phyloP scores from a whole-genome alignment of 2,888 invertebrate genomes.

The Drosophila meridionalis region DNA sequence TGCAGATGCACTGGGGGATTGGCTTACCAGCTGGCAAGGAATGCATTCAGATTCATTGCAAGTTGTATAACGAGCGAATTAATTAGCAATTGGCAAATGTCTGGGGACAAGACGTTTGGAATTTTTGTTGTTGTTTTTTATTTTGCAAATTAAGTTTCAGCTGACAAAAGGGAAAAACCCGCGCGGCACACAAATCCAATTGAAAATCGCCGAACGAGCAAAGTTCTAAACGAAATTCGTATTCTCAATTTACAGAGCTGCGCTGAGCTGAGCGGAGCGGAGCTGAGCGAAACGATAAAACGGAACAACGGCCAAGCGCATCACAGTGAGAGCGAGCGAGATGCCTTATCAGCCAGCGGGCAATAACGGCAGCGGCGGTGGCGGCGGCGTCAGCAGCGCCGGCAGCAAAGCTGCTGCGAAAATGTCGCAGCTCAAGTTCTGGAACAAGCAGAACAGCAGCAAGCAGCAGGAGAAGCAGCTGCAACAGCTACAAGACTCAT shows the following conservation, averaged over 20 bases:
- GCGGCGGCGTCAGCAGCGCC: slow-evolving; percentile 10
- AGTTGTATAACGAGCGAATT: slow-evolving; percentile 45
- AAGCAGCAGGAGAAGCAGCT: slow-evolving; percentile 77
- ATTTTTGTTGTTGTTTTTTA: slow-evolving; percentile 20
- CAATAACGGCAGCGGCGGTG: slow-evolving; percentile 53
- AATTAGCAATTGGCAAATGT: slow-evolving; percentile 56
- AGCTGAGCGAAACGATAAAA: neutral
- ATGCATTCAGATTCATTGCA: slow-evolving; percentile 55
- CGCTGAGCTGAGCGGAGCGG: neutral
- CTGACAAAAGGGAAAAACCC: slow-evolving; percentile 55
- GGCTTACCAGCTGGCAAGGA: slow-evolving; percentile 57
- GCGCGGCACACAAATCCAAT: slow-evolving; percentile 6
- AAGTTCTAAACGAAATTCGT: slow-evolving; percentile 7
- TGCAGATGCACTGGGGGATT: slow-evolving; percentile 71
- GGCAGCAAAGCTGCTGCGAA: slow-evolving; percentile 69
- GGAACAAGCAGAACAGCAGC: slow-evolving; percentile 87
- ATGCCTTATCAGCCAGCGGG: slow-evolving; percentile 74
- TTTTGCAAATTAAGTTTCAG: slow-evolving; percentile 54
- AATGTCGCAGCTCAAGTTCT: slow-evolving; percentile 89
- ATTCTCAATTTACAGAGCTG: slow-evolving; percentile 30
- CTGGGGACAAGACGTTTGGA: slow-evolving; percentile 44
- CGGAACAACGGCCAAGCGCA: slow-evolving; percentile 3
- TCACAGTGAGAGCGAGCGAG: slow-evolving; percentile 16
- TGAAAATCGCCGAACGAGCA: slow-evolving; percentile 16
- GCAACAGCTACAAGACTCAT: slow-evolving; percentile 58